Percentiles rank a stretch among this genome's conserved stretches.
Conservation (phyloP, 2,113 vertebrate species). For the Pao palembangensis region DNA sequence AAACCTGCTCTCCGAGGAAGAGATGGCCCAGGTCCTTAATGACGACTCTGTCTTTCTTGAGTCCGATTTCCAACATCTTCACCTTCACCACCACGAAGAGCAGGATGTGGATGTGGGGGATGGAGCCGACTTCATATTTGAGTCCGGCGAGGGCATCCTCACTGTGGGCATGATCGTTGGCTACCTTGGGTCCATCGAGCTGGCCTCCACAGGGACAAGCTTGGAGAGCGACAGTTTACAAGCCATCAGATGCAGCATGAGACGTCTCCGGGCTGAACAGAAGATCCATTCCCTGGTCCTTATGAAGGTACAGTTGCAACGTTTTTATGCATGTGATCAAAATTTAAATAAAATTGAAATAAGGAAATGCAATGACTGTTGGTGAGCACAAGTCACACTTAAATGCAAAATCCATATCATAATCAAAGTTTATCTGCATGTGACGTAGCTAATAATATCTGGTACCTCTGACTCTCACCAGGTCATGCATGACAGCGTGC, state of each 20-base stretch:
- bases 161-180: slow-evolving; percentile 97
- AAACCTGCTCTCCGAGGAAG: slow-evolving; percentile 80
- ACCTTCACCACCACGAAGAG: slow-evolving; percentile 57
- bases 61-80: slow-evolving; percentile 60
- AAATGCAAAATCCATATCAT: too few relatives aligned
- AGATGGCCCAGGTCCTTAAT: slow-evolving; percentile 73
- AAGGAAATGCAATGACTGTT: too few relatives aligned
- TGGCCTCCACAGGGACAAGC: slow-evolving; percentile 85
- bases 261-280: slow-evolving; percentile 92
- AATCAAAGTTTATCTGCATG: too few relatives aligned
- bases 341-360: not conserved
- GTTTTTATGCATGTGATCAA: too few relatives aligned
- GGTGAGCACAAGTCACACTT: too few relatives aligned
- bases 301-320: slow-evolving; percentile 75
- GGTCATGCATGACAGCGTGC: slow-evolving; percentile 93
- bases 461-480: slow-evolving; percentile 8
- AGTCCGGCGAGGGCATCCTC: slow-evolving; percentile 80
- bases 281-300: slow-evolving; percentile 92
- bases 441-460: not conserved
- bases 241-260: slow-evolving; percentile 95
- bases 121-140: slow-evolving; percentile 75
- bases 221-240: slow-evolving; percentile 92
- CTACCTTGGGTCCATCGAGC: slow-evolving; percentile 94
- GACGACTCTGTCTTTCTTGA: slow-evolving; percentile 81
- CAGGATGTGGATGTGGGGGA: slow-evolving; percentile 67